These are phyloP conservation scores for Aphelenchoides besseyi DNA, from an alignment of 1,140 invertebrate species.

Conservation along the genomic window DNA sequence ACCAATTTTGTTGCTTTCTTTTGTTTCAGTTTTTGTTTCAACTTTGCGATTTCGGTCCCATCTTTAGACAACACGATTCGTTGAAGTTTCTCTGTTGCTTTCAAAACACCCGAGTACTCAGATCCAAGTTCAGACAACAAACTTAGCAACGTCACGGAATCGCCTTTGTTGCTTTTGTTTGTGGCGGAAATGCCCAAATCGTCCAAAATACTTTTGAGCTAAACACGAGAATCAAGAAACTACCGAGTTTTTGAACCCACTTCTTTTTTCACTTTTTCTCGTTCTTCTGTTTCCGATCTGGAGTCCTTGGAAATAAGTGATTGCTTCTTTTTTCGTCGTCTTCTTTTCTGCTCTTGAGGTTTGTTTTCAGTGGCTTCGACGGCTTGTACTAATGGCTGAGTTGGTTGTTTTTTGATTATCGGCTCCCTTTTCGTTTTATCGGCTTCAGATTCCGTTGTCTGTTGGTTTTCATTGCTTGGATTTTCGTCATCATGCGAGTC, in stretches of 20 bases:
- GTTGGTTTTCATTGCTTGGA: neutral
- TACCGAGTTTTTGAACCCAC: neutral
- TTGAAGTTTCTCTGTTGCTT: slow-evolving; percentile 37
- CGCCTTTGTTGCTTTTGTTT: slow-evolving; percentile 9
- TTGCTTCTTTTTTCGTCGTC: slow-evolving; percentile 3
- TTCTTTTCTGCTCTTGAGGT: neutral
- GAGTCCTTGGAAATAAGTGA: neutral
- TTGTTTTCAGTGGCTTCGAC: neutral
- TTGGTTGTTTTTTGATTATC: neutral
- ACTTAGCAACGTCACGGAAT: slow-evolving; percentile 19
- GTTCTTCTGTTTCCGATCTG: neutral
- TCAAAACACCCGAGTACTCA: slow-evolving; percentile 29
- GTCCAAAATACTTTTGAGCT: neutral
- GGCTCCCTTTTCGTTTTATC: neutral
- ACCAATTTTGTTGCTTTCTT: slow-evolving; percentile 17
- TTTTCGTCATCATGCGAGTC: neutral
- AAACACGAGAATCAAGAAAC: neutral
- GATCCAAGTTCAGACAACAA: slow-evolving; percentile 15
- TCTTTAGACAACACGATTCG: slow-evolving; percentile 15
- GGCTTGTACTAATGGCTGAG: neutral
- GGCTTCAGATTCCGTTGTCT: no score
- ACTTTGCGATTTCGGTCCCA: neutral
- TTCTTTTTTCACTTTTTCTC: neutral
- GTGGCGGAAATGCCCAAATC: neutral
- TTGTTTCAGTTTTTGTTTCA: slow-evolving; percentile 15